Base-by-base conservation (phyloP, 2,113 vertebrate genomes). In the Anolis carolinensis region DNA sequence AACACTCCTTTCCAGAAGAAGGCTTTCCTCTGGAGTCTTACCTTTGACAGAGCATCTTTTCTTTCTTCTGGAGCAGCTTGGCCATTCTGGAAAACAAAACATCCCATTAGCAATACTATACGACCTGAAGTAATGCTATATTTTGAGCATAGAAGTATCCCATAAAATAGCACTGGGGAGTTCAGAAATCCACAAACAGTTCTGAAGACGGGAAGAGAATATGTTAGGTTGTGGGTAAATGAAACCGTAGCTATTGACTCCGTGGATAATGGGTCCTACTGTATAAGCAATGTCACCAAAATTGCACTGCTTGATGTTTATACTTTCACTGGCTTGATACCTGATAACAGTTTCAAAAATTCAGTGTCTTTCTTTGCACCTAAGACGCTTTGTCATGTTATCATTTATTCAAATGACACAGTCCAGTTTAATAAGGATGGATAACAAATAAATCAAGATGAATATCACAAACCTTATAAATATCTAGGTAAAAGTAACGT, bases 41-140 rank as follows among this genome's bases (percentile, higher is more conserved):
- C 96, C 96, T 96, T 94, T 79, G 87, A 68, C 30, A 87, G 92
- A 91, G 90, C 87, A 79, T 95, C 94, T 82, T 94, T 93, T 80
- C 89, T 85, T 93, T 96, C 96, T 87, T 97, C 96, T 52, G 92
- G 91, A 83, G 92, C 90, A 72, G 92, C 85, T 87, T 96, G 96
- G 65, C 96, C 96, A 1, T 97, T 97, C 96, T 97, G 93, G 83
- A 96, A 96, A 94, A 90, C 86, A 92, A 25, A n/a, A 81, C 0
- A n/a, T 3, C 30, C 77, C 27, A 4, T 94, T 89, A 95, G 92
- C 83, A 88, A 78, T 59, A 44, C 39, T 44, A 44, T 44, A 44
- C 5, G 39, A 44, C 5, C 39, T 5, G 5, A 44, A 44, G 39
- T 44, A 44, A 44, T 5, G 5, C 39, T 44, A 44, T 44, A 44